Percentiles rank a stretch among this genome's conserved stretches.
These are phyloP conservation scores for Galeruca laticollis DNA, from an alignment of 2,888 invertebrate genomes.

Conservation along the genomic window DNA sequence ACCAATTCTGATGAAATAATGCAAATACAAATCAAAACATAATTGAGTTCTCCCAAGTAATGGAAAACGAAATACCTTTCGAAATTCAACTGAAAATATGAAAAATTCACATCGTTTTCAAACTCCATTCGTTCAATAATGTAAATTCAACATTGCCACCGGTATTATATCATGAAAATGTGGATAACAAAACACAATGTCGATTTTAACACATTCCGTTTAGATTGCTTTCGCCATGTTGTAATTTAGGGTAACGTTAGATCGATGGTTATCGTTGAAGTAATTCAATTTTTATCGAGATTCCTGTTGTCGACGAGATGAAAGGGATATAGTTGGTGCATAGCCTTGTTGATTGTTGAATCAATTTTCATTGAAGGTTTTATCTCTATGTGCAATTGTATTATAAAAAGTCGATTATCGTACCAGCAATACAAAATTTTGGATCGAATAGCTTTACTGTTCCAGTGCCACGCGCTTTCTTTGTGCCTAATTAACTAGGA, in stretches of 20 bases:
- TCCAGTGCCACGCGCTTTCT: too few relatives aligned
- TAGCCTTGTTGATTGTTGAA: neutral
- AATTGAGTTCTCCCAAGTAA: too few relatives aligned
- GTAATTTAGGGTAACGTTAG: slow-evolving; percentile 30
- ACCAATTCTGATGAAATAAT: too few relatives aligned
- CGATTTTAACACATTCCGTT: slow-evolving; percentile 24
- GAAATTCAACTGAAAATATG: neutral
- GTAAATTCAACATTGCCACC: neutral
- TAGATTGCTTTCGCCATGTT: slow-evolving; percentile 30
- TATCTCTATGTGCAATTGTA: neutral
- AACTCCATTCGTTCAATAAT: neutral
- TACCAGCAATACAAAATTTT: neutral
- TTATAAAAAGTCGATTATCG: neutral
- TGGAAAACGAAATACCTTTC: neutral
- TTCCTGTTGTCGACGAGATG: slow-evolving; percentile 8
- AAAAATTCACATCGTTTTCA: neutral
- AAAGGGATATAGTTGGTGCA: slow-evolving; percentile 11
- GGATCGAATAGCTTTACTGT: too few relatives aligned
- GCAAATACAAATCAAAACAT: too few relatives aligned
- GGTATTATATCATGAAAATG: neutral
- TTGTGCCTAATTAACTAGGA: too few relatives aligned
- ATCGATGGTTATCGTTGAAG: slow-evolving; percentile 24
- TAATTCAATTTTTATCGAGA: slow-evolving; percentile 28
- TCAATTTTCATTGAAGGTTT: slow-evolving; percentile 5
- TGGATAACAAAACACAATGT: slow-evolving; percentile 22